Evolutionary conservation across 2,888 invertebrate genomes (phyloP).

Genomic region (Drosophila tripunctata): DNA sequence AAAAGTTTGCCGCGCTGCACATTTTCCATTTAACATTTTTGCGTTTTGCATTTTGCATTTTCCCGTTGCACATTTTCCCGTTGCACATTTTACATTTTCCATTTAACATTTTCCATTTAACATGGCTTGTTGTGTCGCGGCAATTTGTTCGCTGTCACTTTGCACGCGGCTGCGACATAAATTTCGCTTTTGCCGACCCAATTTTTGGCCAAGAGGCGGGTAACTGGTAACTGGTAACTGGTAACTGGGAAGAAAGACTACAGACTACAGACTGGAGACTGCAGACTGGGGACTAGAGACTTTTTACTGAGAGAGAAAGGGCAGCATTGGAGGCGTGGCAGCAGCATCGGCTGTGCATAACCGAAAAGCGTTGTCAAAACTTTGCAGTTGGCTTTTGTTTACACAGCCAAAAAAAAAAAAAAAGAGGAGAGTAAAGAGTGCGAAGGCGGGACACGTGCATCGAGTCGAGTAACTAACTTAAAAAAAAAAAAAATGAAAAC

Average conservation of each 20-base stretch:
- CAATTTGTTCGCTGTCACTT: conserved; percentile 77
- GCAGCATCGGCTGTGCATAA: conserved; percentile 54
- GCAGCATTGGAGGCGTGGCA: conserved; percentile 8
- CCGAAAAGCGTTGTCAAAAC: conserved; percentile 74
- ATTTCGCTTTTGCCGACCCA: conserved; percentile 76
- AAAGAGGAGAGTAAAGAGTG: neutral
- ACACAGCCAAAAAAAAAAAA: conserved; percentile 32
- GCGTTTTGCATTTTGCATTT: conserved; percentile 23
- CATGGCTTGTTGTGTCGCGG: conserved; percentile 62
- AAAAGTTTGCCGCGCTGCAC: conserved; percentile 38
- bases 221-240: neutral
- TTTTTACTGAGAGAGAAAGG: too few species aligned
- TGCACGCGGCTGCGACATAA: conserved; percentile 77
- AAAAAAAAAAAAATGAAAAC: conserved; percentile 50
- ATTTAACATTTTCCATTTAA: conserved; percentile 37
- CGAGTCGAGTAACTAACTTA: conserved; percentile 69
- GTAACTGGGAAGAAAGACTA: neutral
- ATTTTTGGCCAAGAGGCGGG: conserved; percentile 34
- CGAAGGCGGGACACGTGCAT: conserved; percentile 26
- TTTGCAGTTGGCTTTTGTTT: conserved; percentile 77
- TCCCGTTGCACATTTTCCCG: too few species aligned
- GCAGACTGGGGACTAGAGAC: neutral
- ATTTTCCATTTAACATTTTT: conserved; percentile 27
- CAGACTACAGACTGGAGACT: neutral
- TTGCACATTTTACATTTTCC: conserved; percentile 23